Evolutionary conservation across 2,113 vertebrate genomes (phyloP), one percentile per base, ranked within the genome.

Genomic region (Collichthys lucidus): DNA sequence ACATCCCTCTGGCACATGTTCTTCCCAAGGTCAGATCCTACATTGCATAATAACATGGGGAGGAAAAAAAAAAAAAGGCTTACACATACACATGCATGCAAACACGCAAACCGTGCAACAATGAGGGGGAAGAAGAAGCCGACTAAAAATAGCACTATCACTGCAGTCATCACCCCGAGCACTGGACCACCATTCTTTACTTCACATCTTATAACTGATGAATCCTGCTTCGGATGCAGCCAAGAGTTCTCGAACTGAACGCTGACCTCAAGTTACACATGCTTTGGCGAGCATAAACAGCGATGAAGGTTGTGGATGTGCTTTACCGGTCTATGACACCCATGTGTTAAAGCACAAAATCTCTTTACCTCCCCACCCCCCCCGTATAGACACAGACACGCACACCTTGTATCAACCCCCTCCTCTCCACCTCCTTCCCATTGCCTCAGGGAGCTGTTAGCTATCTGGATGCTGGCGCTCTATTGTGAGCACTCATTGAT

Each of bases 391-490:
- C 35, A 35, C 35, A 35, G 35, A 35, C 35, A 40, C 7, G 35
- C 35, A 40, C 35, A 40, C 20, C 69, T 76, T 71, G 60, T 80
- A 47, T 80, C 82, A 70, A 65, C 79, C 84, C 74, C 88, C 84
- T 85, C 69, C 87, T 74, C 86, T 86, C 82, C 84, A 81, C 80
- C 92, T 93, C 79, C 82, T 90, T 85, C 82, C 57, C 79, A 68
- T 92, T 91, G 94, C 95, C 95, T 95, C 89, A 80, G 95, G 95
- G 95, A 95, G 94, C 94, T 93, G 94, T 95, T 95, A 95, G 94
- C 92, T 94, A 90, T 95, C 93, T 93, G 93, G 93, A 94, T 89
- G 93, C 90, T 92, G 92, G 90, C 82, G 84, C 92, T 93, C 93
- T 93, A 94, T 95, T 95, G 94, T 95, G 94, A 95, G 90, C 90